phyloP scores from a whole-genome alignment of 2,797 vertebrate species.

The Chloroceryle amazona region DNA sequence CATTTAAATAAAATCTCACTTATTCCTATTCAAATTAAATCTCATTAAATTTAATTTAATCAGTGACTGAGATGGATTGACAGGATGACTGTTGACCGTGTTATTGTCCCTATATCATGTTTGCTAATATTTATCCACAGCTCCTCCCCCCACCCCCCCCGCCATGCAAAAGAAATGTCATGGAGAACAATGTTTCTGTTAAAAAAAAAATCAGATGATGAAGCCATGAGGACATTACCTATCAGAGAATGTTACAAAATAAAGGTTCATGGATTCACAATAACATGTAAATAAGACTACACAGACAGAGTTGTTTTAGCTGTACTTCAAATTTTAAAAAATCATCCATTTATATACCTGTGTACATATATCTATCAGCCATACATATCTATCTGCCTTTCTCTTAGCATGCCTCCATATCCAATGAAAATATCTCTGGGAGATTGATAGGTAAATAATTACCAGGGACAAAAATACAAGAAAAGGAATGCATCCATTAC shows the following conservation, averaged over 20 bases:
- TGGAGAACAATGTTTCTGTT: background rate
- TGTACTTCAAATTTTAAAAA: background rate
- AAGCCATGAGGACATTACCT: background rate
- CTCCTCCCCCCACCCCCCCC: too few species aligned
- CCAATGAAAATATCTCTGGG: background rate
- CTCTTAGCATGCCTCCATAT: background rate
- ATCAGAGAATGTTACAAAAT: background rate
- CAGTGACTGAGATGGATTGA: background rate
- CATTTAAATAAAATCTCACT: background rate
- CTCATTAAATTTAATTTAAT: background rate
- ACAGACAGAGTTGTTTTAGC: background rate
- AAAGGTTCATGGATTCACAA: background rate
- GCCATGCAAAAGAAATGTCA: background rate
- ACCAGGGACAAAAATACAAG: conserved; percentile 8
- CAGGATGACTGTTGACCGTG: background rate
- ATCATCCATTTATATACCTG: background rate
- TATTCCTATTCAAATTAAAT: background rate
- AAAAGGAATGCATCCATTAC: background rate
- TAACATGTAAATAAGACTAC: background rate
- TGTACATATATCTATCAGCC: too few species aligned
- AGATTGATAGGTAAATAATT: background rate
- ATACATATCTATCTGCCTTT: background rate
- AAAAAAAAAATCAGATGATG: background rate
- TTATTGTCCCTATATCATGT: background rate
- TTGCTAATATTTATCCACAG: background rate